These are phyloP conservation scores for Chaenodraco wilsoni DNA, from an alignment of 2,797 vertebrate genomes.

Conservation along the genomic window DNA sequence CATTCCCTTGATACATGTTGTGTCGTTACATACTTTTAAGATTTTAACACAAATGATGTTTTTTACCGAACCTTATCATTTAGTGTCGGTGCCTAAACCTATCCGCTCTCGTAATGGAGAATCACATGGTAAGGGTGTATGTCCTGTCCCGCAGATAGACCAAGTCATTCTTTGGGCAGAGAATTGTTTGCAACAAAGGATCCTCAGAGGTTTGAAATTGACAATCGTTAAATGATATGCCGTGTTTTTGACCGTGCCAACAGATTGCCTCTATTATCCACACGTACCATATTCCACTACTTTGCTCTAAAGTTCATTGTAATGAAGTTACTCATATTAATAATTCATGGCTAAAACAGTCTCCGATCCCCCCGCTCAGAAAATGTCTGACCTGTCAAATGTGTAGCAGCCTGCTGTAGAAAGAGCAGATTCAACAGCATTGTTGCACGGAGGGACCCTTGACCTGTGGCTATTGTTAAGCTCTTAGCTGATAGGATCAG, in stretches of 20 bases:
- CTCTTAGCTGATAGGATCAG: slow-evolving; percentile 73
- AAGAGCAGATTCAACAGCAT: slow-evolving; percentile 43
- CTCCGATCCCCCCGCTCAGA: slow-evolving; percentile 32
- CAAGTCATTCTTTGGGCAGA: background rate
- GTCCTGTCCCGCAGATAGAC: no score
- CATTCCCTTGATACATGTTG: no score
- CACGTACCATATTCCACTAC: slow-evolving; percentile 42
- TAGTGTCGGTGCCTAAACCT: no score
- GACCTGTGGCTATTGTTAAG: slow-evolving; percentile 72
- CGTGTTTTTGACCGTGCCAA: slow-evolving; percentile 3
- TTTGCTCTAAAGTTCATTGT: slow-evolving; percentile 40
- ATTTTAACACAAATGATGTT: no score
- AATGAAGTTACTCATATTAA: slow-evolving; percentile 59
- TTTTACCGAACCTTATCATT: no score
- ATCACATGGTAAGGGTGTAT: no score
- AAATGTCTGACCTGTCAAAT: slow-evolving; percentile 53
- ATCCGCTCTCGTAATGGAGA: no score
- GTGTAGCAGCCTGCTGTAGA: slow-evolving; percentile 5
- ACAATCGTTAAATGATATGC: slow-evolving; percentile 1
- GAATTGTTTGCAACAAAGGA: background rate
- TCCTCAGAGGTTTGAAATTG: background rate
- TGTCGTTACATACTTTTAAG: no score
- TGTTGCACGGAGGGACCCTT: slow-evolving; percentile 62
- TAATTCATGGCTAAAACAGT: slow-evolving; percentile 55
- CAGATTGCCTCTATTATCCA: slow-evolving; percentile 13